These are phyloP conservation scores for Stenichneumon culpator DNA, from an alignment of 2,888 invertebrate genomes.

Conservation along the genomic window DNA sequence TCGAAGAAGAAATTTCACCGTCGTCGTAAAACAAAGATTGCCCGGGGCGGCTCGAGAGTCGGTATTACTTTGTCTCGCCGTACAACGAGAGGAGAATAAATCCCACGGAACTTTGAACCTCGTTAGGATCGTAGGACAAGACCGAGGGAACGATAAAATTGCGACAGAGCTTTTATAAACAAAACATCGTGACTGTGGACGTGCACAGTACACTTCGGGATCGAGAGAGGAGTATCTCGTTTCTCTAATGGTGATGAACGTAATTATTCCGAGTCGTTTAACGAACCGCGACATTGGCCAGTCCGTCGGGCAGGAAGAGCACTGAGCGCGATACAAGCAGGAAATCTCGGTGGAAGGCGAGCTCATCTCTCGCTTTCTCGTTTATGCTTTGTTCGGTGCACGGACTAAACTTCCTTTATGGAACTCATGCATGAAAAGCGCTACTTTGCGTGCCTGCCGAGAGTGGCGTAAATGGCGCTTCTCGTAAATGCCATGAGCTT, in stretches of 20 bases:
- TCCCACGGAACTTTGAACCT: conserved; percentile 12
- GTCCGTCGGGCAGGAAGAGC: background rate
- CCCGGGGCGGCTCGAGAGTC: background rate
- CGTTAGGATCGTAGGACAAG: conserved; percentile 23
- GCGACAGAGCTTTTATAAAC: conserved; percentile 20
- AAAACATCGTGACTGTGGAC: background rate
- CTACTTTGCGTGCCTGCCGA: too few species aligned
- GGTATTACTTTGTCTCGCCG: background rate
- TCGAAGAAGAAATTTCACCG: background rate
- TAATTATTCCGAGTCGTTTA: conserved; percentile 52
- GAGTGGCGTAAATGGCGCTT: too few species aligned
- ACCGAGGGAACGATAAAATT: background rate
- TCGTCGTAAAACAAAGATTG: conserved; percentile 8
- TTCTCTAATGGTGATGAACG: conserved; percentile 48
- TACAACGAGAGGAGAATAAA: background rate
- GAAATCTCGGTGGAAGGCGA: conserved; percentile 13
- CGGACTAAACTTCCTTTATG: background rate
- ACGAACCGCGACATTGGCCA: conserved; percentile 49
- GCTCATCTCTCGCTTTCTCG: conserved; percentile 20
- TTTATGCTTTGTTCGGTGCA: background rate
- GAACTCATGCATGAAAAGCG: too few species aligned
- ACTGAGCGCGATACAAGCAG: conserved; percentile 5
- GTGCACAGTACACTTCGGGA: conserved; percentile 12
- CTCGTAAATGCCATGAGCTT: too few species aligned
- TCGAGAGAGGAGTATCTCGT: conserved; percentile 18